Evolutionary conservation across 2,888 invertebrate genomes (phyloP).

Genomic region (Drosophila sordidula): DNA sequence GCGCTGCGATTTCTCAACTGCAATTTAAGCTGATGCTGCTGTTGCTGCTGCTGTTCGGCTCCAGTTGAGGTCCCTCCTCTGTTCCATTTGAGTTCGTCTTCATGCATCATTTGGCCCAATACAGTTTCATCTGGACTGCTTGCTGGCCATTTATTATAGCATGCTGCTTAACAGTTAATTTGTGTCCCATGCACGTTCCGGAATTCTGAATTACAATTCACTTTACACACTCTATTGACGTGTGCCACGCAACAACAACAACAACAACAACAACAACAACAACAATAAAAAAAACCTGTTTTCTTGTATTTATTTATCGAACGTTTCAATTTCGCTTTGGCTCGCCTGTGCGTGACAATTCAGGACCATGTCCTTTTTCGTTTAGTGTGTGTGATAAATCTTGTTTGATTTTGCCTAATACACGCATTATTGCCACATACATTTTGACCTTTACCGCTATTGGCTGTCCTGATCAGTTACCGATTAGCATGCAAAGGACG

Average conservation of each 20-base stretch:
- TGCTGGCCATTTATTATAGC: constrained; percentile 33
- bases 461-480: constrained; percentile 70
- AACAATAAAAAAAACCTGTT: constrained; percentile 12
- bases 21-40: constrained; percentile 59
- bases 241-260: constrained; percentile 22
- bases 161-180: constrained; percentile 58
- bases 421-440: constrained; percentile 58
- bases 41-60: constrained; percentile 17
- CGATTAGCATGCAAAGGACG: constrained; percentile 68
- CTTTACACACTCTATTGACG: constrained; percentile 55
- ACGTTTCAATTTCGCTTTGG: constrained; percentile 64
- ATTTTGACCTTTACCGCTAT: constrained; percentile 63
- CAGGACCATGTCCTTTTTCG: constrained; percentile 21
- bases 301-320: constrained; percentile 38
- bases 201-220: constrained; percentile 59
- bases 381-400: constrained; percentile 62
- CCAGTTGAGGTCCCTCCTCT: constrained; percentile 5
- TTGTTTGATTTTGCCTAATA: constrained; percentile 64
- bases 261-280: not conserved
- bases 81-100: constrained; percentile 25
- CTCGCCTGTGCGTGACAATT: constrained; percentile 66
- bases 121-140: constrained; percentile 30
- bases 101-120: constrained; percentile 34
- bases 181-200: constrained; percentile 61
- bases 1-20: constrained; percentile 71